Percentiles rank a stretch among this genome's conserved stretches.
phyloP scores from a whole-genome alignment of 2,113 vertebrate genomes.

The Rhinolophus ferrumequinum region DNA sequence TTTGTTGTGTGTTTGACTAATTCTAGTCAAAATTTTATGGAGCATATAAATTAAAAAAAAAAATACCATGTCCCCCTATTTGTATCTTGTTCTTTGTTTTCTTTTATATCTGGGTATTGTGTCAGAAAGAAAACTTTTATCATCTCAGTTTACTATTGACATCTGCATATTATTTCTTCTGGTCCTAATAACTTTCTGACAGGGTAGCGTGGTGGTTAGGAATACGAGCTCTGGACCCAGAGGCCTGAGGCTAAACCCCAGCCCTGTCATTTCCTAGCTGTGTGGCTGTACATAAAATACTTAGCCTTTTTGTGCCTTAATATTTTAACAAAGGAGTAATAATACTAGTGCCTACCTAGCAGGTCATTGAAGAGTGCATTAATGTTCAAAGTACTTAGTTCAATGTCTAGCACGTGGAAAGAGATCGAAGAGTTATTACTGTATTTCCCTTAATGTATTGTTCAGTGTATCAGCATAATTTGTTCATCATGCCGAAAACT shows the following conservation, averaged over 20 bases:
- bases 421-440: background rate
- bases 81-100: constrained; percentile 35
- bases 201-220: background rate
- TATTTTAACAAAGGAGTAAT: background rate
- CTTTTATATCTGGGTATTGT: constrained; percentile 24
- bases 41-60: constrained; percentile 51
- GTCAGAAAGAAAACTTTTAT: constrained; percentile 8
- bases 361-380: background rate
- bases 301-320: constrained; percentile 43
- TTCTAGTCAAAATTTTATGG: constrained; percentile 66
- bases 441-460: background rate
- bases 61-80: constrained; percentile 60
- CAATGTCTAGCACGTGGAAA: background rate
- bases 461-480: background rate
- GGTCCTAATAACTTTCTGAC: background rate
- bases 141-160: background rate
- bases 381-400: constrained; percentile 23
- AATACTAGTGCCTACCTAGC: background rate
- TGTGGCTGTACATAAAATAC: background rate
- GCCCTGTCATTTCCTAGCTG: background rate
- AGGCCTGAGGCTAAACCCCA: background rate
- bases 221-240: background rate
- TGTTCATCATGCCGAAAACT: background rate
- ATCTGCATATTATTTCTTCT: constrained; percentile 28
- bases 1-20: constrained; percentile 32